Conservation (phyloP, 2,797 vertebrate genomes). For the Otolemur crassicaudatus region DNA sequence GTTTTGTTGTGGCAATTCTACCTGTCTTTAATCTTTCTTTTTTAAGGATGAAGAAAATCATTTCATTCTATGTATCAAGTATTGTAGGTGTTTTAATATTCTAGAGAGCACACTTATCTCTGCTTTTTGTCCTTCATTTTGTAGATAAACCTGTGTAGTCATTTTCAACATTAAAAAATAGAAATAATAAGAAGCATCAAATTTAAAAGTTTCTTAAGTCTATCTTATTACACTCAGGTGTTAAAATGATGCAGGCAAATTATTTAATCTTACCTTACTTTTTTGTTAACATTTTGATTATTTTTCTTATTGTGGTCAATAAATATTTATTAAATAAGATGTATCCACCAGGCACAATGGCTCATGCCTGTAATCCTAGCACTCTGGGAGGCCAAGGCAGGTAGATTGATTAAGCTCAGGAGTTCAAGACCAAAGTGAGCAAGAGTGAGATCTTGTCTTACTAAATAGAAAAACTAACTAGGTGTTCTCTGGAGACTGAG, state of each 20-base stretch:
- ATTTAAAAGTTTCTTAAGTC: background rate
- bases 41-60: constrained; percentile 37
- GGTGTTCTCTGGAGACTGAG: no score
- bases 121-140: background rate
- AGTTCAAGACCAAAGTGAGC: no score
- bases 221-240: background rate
- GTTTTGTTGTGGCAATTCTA: background rate
- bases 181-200: background rate
- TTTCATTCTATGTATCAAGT: background rate
- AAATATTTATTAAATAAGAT: constrained; percentile 5
- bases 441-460: no score
- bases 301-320: background rate
- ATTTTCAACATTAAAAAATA: constrained; percentile 38
- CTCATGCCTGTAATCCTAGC: no score
- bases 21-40: constrained; percentile 9
- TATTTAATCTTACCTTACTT: background rate
- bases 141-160: background rate
- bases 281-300: background rate
- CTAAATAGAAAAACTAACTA: no score
- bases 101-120: background rate
- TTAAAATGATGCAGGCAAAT: background rate
- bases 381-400: no score
- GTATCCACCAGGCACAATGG: no score
- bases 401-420: no score
- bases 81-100: background rate